A percentile compares a stretch with the other conserved stretches of the same genome.
Evolutionary conservation across 2,888 invertebrate genomes (phyloP).

Genomic region (Dichetophora obliterata): DNA sequence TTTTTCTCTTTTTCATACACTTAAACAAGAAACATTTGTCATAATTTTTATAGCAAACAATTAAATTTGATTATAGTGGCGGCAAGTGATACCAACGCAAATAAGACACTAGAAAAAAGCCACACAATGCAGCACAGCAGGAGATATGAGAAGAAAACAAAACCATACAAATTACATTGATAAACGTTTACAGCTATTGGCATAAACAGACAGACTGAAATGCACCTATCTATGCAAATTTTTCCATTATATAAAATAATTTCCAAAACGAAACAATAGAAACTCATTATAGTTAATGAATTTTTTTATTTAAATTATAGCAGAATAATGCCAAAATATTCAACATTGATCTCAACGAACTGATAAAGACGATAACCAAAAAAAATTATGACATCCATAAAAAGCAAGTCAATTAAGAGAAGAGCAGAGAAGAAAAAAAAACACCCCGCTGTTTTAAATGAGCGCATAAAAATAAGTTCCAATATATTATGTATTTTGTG

Average conservation of each 20-base stretch:
- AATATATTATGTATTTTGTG: constrained; percentile 21
- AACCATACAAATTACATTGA: neutral
- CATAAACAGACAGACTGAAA: neutral
- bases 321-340: neutral
- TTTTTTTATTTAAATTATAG: neutral
- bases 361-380: neutral
- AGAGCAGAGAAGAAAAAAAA: neutral
- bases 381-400: constrained; percentile 34
- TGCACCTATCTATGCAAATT: neutral
- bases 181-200: constrained; percentile 4
- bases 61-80: constrained; percentile 16
- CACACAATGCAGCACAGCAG: neutral
- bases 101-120: neutral
- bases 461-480: constrained; percentile 29
- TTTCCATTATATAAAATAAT: neutral
- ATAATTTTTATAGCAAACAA: constrained; percentile 23
- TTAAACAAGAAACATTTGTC: constrained; percentile 11
- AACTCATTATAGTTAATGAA: neutral
- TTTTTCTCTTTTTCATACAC: neutral
- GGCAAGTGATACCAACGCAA: neutral
- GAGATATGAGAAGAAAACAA: neutral
- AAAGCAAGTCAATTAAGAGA: constrained; percentile 38
- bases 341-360: neutral
- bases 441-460: constrained; percentile 25
- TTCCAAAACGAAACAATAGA: constrained; percentile 7